Evolutionary conservation across 1,140 invertebrate genomes (phyloP), one percentile per base, ranked within the genome.

Genomic region (Pseudomyrmex pallidus): DNA sequence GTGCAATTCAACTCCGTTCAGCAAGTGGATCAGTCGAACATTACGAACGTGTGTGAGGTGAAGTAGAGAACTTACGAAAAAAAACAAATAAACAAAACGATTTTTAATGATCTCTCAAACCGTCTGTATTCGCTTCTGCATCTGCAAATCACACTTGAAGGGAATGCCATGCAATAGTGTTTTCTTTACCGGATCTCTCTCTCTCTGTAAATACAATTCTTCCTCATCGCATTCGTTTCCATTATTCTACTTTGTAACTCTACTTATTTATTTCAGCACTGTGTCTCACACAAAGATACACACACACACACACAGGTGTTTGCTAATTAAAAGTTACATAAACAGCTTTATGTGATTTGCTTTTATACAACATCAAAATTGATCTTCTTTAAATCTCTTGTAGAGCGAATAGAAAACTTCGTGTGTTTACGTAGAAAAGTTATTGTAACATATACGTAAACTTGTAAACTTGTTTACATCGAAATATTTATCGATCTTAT

Each of bases 1-100:
- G 94, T 96, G 48, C 96, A 96, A 83, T 96, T 96, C 84, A 96
- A 96, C 80, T 93, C 93, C 62, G 90, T 93, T 7, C 93, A 94
- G 80, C 93, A 92, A 87, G 86, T 82, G 12, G 90, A 91, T n/a
- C 86, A 89, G 25, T 74, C 87, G 9, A 94, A 94, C 76, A 90
- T 91, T 9, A 94, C 93, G 8, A 87, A 91, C 48, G 89, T 84
- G 86, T 94, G 93, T 74, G 92, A 93, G 86, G 91, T 94, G 84
- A 94, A 91, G 82, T 94, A 87, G 89, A 89, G n/a, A 57, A 20
- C 7, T 46, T 59, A 44, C 13, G 52, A 57, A 22, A 35, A 35
- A 35, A 35, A 35, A 35, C 7, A 35, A 22, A 17, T 10, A 50
- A 50, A 57, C 57, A 2, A 25, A 25, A 25, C 22, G 13, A 20